These are phyloP conservation scores for Hofmannophila pseudospretella DNA, from an alignment of 2,888 invertebrate genomes.

Conservation along the genomic window DNA sequence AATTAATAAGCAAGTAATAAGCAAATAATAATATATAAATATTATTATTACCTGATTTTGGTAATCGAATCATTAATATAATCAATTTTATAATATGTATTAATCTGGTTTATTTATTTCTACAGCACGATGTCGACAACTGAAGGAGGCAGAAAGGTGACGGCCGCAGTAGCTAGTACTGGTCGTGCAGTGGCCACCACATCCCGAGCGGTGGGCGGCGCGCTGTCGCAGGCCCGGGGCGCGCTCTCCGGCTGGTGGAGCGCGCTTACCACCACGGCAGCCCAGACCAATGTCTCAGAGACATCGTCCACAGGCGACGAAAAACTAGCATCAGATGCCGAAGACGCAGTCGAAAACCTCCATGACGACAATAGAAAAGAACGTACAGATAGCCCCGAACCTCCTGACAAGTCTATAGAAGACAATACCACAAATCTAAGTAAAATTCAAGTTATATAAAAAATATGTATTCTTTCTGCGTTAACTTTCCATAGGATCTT, in stretches of 20 bases:
- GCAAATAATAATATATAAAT: no score
- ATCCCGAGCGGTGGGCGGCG: conserved; percentile 82
- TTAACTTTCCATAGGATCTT: background rate
- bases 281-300: conserved; percentile 17
- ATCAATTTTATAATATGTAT: no score
- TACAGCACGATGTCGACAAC: conserved; percentile 95
- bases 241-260: conserved; percentile 93
- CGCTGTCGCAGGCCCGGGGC: conserved; percentile 91
- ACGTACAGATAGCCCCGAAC: conserved; percentile 31
- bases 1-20: no score
- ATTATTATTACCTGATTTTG: no score
- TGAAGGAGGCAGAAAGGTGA: conserved; percentile 94
- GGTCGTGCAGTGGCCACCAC: conserved; percentile 89
- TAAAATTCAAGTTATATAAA: conserved; percentile 50
- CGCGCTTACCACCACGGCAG: conserved; percentile 53
- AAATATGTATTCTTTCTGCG: background rate
- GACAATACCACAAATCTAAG: conserved; percentile 32
- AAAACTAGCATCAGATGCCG: conserved; percentile 26
- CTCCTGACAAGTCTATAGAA: conserved; percentile 55
- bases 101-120: no score
- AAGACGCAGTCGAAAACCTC: conserved; percentile 27
- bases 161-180: conserved; percentile 94
- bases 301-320: conserved; percentile 15
- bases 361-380: conserved; percentile 29
- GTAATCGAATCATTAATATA: no score